Evolutionary conservation across 1,140 invertebrate species (phyloP).

Genomic region (Solen grandis): DNA sequence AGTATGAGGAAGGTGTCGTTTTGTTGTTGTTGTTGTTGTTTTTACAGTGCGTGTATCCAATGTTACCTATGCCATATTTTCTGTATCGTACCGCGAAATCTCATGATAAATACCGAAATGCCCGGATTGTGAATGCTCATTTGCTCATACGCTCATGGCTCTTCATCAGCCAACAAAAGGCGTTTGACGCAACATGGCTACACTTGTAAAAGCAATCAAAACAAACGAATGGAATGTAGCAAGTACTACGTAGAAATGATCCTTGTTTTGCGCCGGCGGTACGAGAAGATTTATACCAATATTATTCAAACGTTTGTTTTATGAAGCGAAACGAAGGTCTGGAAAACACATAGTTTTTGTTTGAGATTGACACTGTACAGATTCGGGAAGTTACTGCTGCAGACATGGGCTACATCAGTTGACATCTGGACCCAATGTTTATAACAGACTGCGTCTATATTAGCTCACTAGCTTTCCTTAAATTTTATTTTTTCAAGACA

Average conservation of each 20-base stretch:
- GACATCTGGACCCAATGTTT: neutral
- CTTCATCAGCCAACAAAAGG: too few relatives aligned
- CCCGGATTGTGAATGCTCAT: too few relatives aligned
- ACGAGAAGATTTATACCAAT: slow-evolving; percentile 15
- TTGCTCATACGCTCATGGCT: too few relatives aligned
- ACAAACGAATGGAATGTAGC: neutral
- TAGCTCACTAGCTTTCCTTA: too few relatives aligned
- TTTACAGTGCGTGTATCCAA: too few relatives aligned
- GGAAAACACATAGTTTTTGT: neutral
- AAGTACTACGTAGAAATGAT: slow-evolving; percentile 26
- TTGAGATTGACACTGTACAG: slow-evolving; percentile 24
- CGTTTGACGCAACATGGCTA: slow-evolving; percentile 17
- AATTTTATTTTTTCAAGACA: neutral
- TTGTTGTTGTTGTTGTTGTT: too few relatives aligned
- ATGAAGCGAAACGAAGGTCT: slow-evolving; percentile 29
- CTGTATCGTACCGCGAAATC: too few relatives aligned
- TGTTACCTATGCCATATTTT: too few relatives aligned
- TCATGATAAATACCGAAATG: too few relatives aligned
- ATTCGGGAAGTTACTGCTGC: slow-evolving; percentile 3
- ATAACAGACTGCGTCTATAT: too few relatives aligned
- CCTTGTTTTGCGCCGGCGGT: neutral
- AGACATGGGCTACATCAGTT: neutral
- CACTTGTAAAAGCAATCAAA: slow-evolving; percentile 38
- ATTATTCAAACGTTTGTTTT: neutral
- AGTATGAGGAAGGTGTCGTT: too few relatives aligned